phyloP scores from a whole-genome alignment of 2,888 invertebrate species.

The Harpalus rufipes region DNA sequence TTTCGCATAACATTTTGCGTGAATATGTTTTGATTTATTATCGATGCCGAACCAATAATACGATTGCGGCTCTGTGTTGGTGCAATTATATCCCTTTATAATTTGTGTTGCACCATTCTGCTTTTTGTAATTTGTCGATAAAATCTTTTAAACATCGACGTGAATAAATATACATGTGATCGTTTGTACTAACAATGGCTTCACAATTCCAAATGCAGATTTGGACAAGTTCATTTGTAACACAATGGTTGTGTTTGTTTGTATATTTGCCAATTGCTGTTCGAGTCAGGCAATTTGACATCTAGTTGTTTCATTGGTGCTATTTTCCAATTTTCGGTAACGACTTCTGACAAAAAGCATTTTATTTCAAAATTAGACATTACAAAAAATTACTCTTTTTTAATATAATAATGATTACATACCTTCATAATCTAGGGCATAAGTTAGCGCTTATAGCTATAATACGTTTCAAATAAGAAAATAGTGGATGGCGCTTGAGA shows the following conservation, averaged over 20 bases:
- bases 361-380: too few relatives aligned
- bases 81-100: slow-evolving; percentile 64
- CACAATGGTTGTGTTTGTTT: slow-evolving; percentile 57
- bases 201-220: slow-evolving; percentile 42
- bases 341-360: slow-evolving; percentile 4
- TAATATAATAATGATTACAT: too few relatives aligned
- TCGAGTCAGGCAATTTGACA: slow-evolving; percentile 21
- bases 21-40: slow-evolving; percentile 66
- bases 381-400: too few relatives aligned
- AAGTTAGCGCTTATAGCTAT: too few relatives aligned
- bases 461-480: too few relatives aligned
- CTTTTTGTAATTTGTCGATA: slow-evolving; percentile 67
- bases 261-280: slow-evolving; percentile 48
- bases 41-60: slow-evolving; percentile 56
- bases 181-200: slow-evolving; percentile 33
- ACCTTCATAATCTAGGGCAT: too few relatives aligned
- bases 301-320: slow-evolving; percentile 17
- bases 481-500: too few relatives aligned
- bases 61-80: slow-evolving; percentile 48
- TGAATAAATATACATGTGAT: slow-evolving; percentile 16
- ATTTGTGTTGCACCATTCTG: slow-evolving; percentile 62
- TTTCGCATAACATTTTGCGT: slow-evolving; percentile 61
- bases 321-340: slow-evolving; percentile 17
- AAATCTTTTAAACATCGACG: slow-evolving; percentile 64
- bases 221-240: slow-evolving; percentile 65